Percentiles rank a stretch among this genome's conserved stretches.
These are phyloP conservation scores for Liodrosophila aerea DNA, from an alignment of 2,888 invertebrate species.

Conservation along the genomic window DNA sequence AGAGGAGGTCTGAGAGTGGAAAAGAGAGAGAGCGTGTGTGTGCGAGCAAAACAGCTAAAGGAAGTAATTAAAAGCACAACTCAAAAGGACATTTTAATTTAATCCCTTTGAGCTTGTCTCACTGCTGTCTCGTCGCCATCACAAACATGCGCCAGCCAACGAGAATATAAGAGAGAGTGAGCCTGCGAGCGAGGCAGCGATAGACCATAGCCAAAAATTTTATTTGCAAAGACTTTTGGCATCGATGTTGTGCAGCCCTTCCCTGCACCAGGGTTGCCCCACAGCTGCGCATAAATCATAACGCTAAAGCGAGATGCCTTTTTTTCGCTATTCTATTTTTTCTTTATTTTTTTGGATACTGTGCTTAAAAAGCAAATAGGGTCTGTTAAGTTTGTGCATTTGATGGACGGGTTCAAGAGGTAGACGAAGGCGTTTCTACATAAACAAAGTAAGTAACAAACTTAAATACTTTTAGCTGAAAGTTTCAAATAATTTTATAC, in stretches of 20 bases:
- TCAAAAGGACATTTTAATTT: slow-evolving; percentile 79
- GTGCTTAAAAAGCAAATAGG: no score
- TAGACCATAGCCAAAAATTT: slow-evolving; percentile 44
- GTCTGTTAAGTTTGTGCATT: no score
- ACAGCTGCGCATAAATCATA: slow-evolving; percentile 68
- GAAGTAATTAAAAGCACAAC: slow-evolving; percentile 77
- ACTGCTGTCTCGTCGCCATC: slow-evolving; percentile 79
- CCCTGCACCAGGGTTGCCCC: background rate
- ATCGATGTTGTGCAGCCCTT: slow-evolving; percentile 17
- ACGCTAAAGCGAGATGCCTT: slow-evolving; percentile 46
- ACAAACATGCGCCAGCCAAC: slow-evolving; percentile 66
- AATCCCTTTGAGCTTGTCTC: slow-evolving; percentile 78
- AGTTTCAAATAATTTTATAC: no score
- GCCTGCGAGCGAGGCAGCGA: no score
- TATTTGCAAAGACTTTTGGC: slow-evolving; percentile 36
- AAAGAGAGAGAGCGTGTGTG: background rate
- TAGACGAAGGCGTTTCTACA: no score
- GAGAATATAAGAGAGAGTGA: no score
- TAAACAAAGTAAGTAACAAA: no score
- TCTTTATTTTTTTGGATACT: background rate
- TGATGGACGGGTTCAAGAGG: no score
- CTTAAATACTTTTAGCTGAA: no score
- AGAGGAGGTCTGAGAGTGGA: background rate
- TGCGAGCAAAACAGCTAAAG: slow-evolving; percentile 35
- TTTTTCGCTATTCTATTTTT: no score